Conservation (phyloP, 2,113 vertebrate genomes). For the Guaruba guarouba region DNA sequence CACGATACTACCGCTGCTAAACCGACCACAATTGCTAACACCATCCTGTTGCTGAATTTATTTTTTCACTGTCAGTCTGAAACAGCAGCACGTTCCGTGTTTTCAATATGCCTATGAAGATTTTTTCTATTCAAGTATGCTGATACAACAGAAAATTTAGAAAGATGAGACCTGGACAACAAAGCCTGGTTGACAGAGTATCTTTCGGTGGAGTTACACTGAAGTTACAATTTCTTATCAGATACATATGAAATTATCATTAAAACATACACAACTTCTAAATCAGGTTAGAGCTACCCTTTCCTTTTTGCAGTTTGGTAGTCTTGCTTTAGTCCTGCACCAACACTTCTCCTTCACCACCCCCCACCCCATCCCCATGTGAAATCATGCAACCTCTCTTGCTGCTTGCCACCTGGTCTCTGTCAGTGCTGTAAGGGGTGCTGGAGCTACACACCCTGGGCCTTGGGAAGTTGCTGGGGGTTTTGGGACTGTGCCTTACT, state of each 20-base stretch:
- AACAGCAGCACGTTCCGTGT: neutral
- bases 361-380: rapidly evolving
- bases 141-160: neutral
- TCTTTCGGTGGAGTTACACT: neutral
- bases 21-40: neutral
- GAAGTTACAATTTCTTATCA: rapidly evolving
- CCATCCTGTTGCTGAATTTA: neutral
- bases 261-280: neutral
- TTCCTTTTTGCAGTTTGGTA: neutral
- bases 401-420: neutral
- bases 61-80: neutral
- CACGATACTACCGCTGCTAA: neutral
- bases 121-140: neutral
- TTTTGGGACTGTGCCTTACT: neutral
- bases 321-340: neutral
- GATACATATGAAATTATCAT: neutral
- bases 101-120: neutral
- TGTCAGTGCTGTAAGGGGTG: neutral
- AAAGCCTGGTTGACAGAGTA: neutral
- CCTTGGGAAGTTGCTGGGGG: no score
- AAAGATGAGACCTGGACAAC: neutral
- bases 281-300: neutral
- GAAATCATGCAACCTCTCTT: rapidly evolving
- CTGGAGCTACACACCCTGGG: rapidly evolving
- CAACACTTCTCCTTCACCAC: neutral